Evolutionary conservation across 2,888 invertebrate species (phyloP), one percentile per base, ranked within the genome.

Genomic region (Atethmia centrago): DNA sequence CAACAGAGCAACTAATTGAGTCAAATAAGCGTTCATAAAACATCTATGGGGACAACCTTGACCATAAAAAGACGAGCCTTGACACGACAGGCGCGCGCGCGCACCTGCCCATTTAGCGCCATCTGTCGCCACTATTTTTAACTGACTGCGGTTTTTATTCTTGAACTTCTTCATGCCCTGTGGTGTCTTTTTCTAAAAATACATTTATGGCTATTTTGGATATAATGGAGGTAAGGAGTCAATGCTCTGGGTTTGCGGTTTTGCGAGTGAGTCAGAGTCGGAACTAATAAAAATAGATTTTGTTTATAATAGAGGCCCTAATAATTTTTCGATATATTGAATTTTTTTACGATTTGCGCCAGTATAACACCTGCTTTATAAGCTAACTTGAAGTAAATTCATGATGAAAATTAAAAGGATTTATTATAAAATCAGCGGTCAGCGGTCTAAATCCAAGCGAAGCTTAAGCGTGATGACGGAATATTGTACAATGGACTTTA

Each of bases 51-150:
- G 65, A 77, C 79, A 87, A 84, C 91, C 92, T 92, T 92, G 91
- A 89, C 91, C 90, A 89, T 88, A 88, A 87, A 84, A 79, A 86
- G 78, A 82, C 83, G 81, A 80, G 84, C 90, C 89, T 92, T 92
- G 92, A 91, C 89, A 90, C 79, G 77, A 76, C 59, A 49, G 69
- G 81, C 88, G 88, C 88, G 86, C 88, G 86, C 85, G 87, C 89
- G 87, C 90, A 90, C 91, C 89, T 90, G 90, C 77, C 77, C 58
- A 53, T 65, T 71, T 78, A 81, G 84, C 88, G 85, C 90, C 89
- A 90, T 89, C 88, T 89, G 90, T 85, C 71, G 72, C 55, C 53
- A 61, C 77, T 80, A 82, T 82, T 82, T 83, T 72, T 82, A 68
- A 77, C 71, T 31, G n/a, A 63, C 19, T 58, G 74, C 21, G 56